Evolutionary conservation across 2,797 vertebrate species (phyloP).

Genomic region (Paratrypauchen microcephalus): DNA sequence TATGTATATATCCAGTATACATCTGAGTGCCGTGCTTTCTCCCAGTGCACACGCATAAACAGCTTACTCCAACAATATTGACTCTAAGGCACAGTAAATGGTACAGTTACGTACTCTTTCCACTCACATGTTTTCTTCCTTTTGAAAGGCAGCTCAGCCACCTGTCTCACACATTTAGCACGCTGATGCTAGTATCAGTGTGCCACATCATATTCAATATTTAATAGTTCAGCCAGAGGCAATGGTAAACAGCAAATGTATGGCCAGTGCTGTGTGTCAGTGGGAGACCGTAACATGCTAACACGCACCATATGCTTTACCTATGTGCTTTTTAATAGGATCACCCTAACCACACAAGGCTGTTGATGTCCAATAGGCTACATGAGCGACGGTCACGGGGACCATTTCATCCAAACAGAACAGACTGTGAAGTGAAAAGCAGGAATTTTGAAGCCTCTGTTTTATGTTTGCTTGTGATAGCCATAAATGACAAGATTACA

Average conservation of each 20-base stretch:
- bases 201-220: slow-evolving; percentile 71
- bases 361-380: slow-evolving; percentile 35
- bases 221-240: slow-evolving; percentile 68
- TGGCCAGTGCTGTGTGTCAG: slow-evolving; percentile 57
- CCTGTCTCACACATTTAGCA: slow-evolving; percentile 73
- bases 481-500: slow-evolving; percentile 48
- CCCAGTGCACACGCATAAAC: slow-evolving; percentile 61
- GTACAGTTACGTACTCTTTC: slow-evolving; percentile 59
- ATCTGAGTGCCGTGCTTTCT: slow-evolving; percentile 56
- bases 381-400: slow-evolving; percentile 40
- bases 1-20: slow-evolving; percentile 51
- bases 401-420: slow-evolving; percentile 28
- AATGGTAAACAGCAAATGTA: slow-evolving; percentile 64
- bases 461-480: slow-evolving; percentile 54
- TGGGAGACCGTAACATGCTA: slow-evolving; percentile 68
- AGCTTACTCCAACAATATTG: slow-evolving; percentile 70
- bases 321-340: slow-evolving; percentile 67
- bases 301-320: slow-evolving; percentile 76
- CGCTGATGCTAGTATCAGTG: slow-evolving; percentile 68
- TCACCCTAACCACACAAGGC: slow-evolving; percentile 51
- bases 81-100: slow-evolving; percentile 55
- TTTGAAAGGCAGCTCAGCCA: slow-evolving; percentile 63
- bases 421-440: slow-evolving; percentile 34
- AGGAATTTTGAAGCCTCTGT: slow-evolving; percentile 16
- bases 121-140: slow-evolving; percentile 53